Percentiles rank a stretch among this genome's conserved stretches.
Conservation (phyloP, 2,888 invertebrate genomes). For the Drosophila paracracens region DNA sequence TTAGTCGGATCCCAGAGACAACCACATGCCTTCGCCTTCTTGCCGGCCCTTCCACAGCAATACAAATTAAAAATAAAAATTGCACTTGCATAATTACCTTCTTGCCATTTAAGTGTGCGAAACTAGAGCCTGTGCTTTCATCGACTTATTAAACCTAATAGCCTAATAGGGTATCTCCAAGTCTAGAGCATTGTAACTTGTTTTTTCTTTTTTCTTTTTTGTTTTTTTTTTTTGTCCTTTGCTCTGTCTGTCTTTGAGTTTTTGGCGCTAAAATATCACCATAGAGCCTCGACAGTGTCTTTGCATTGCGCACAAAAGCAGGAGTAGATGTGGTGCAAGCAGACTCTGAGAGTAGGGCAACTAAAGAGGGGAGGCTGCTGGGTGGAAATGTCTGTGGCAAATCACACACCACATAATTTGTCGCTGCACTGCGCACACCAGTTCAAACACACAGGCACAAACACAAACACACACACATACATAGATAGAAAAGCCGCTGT, state of each 20-base stretch:
- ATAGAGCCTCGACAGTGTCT: conserved; percentile 46
- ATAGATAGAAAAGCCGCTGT: conserved; percentile 40
- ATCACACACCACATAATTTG: conserved; percentile 82
- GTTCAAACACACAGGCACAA: conserved; percentile 15
- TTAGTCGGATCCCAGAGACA: not conserved
- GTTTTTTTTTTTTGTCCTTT: conserved; percentile 13
- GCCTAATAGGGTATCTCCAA: not conserved
- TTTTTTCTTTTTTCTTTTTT: conserved; percentile 13
- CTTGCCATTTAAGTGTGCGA: not conserved
- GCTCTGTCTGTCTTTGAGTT: conserved; percentile 43
- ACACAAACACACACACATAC: conserved; percentile 6
- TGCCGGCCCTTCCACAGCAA: not conserved
- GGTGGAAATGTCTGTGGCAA: conserved; percentile 65
- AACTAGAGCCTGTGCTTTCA: not conserved
- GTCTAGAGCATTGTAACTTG: not conserved
- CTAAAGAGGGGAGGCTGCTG: conserved; percentile 23
- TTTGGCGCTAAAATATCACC: conserved; percentile 69
- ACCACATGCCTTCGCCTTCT: not conserved
- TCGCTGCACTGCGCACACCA: conserved; percentile 74
- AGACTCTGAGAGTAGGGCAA: conserved; percentile 16
- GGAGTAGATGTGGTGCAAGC: conserved; percentile 43
- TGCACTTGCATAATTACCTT: not conserved
- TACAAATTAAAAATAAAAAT: not conserved
- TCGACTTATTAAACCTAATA: not conserved
- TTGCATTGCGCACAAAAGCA: conserved; percentile 36